These are phyloP conservation scores for Drosophila lutescens DNA, from an alignment of 2,888 invertebrate genomes.

Conservation along the genomic window DNA sequence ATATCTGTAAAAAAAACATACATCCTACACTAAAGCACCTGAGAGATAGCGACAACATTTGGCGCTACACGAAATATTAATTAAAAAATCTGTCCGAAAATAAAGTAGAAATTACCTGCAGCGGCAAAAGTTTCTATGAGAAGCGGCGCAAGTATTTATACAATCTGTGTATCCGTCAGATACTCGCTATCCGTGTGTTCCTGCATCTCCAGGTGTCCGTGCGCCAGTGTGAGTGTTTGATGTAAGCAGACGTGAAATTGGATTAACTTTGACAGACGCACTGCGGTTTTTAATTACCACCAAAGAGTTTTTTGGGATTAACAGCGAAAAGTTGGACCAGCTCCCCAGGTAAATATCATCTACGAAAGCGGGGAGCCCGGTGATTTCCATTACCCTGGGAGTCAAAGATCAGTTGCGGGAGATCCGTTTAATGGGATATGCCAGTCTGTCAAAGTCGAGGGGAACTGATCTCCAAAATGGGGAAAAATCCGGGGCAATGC, in stretches of 20 bases:
- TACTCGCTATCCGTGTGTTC: constrained; percentile 30
- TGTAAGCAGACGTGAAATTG: constrained; percentile 68
- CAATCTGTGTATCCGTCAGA: constrained; percentile 30
- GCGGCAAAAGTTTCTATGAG: constrained; percentile 32
- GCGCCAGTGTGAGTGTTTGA: constrained; percentile 36
- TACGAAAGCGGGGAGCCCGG: neutral
- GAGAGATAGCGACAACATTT: constrained; percentile 60
- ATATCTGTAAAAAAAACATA: neutral
- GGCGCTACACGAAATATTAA: constrained; percentile 76
- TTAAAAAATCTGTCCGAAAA: constrained; percentile 77
- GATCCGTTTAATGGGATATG: constrained; percentile 40
- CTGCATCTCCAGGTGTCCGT: constrained; percentile 37
- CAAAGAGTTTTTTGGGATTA: constrained; percentile 48
- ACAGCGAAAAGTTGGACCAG: constrained; percentile 38
- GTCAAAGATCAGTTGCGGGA: constrained; percentile 33
- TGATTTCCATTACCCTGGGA: constrained; percentile 27
- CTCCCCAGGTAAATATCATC: constrained; percentile 30
- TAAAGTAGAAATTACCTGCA: constrained; percentile 63
- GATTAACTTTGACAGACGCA: constrained; percentile 74
- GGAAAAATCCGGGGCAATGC: neutral
- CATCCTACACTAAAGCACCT: constrained; percentile 24
- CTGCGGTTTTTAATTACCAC: constrained; percentile 66
- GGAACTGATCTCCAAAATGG: constrained; percentile 7
- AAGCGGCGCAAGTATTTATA: constrained; percentile 8
- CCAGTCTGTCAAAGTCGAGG: constrained; percentile 21